phyloP scores from a whole-genome alignment of 1,140 invertebrate species.

The Andricus grossulariae region DNA sequence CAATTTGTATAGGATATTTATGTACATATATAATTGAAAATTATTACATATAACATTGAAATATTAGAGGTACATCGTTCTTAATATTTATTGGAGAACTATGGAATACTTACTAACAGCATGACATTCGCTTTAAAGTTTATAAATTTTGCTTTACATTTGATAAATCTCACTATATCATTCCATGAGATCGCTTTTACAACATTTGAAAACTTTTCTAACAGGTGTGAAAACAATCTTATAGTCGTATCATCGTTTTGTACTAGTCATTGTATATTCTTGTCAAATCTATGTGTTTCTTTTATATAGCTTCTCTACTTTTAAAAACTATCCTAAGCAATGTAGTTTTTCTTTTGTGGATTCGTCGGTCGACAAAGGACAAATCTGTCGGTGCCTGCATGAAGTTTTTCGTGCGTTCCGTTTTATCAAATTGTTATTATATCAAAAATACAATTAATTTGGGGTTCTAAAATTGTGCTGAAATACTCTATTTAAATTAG shows the following conservation, averaged over 20 bases:
- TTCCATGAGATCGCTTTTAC: too few species aligned
- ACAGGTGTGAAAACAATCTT: too few species aligned
- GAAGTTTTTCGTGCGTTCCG: constrained; percentile 17
- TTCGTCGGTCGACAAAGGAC: constrained; percentile 38
- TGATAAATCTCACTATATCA: too few species aligned
- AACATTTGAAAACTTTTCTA: too few species aligned
- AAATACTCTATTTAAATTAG: too few species aligned
- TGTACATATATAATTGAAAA: constrained; percentile 63
- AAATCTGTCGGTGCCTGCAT: constrained; percentile 74
- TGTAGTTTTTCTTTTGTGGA: constrained; percentile 32
- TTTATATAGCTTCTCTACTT: neutral
- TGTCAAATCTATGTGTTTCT: too few species aligned
- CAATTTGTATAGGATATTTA: constrained; percentile 65
- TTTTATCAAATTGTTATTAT: too few species aligned
- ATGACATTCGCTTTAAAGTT: constrained; percentile 63
- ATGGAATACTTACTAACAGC: constrained; percentile 68
- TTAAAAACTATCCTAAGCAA: neutral
- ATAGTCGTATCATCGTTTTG: too few species aligned
- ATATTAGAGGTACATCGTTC: constrained; percentile 33
- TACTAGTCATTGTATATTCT: too few species aligned
- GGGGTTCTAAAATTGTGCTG: too few species aligned
- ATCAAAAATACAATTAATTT: too few species aligned
- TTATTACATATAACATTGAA: constrained; percentile 36
- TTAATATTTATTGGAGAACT: constrained; percentile 35
- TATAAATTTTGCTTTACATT: neutral